Base-by-base conservation (phyloP, 2,888 invertebrate species). In the Spodoptera littoralis region DNA sequence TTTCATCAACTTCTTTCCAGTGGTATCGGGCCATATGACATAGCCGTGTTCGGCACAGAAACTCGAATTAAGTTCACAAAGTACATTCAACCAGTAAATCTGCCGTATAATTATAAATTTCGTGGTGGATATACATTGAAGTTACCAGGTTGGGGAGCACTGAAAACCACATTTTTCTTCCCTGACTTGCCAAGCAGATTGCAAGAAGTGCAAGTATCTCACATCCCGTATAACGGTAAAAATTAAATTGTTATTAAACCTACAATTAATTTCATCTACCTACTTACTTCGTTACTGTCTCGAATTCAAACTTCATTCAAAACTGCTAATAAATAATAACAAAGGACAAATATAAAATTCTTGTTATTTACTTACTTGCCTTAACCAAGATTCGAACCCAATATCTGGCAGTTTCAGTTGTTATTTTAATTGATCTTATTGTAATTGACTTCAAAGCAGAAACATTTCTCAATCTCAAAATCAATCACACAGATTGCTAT, bases 81-180 rank as follows among this genome's bases (percentile, higher is more conserved):
- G 41, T 86, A 85, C 70, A 86, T 95, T 0, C 88, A 92, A 56
- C 94, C 95, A 1, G 91, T 95, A 18, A 83, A 82, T n/a, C 80
- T 95, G 4, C 95, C 95, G 0, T 80, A 77, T 27, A 83, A 86
- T n/a, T 73, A 79, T 27, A 88, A 89, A 55, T 57, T 84, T 5
- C 65, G 67, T 0, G 68, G 71, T 22, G 80, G 85, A 2, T 64
- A 36, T 9, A 36, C 84, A 3, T 72, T 92, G 0, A 88, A 83
- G 30, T 81, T 95, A 8, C 86, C 92, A 24, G 96, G 96, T 24
- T 96, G 96, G 96, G 96, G 96, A 9, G 91, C 87, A 8, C 65
- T 94, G 60, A 90, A 81, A 60, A 90, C 91, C 0, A 90, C 89
- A 0, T 36, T 75, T 1, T 90, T 93, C 12, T 82, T 91, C 68